Evolutionary conservation across 2,888 invertebrate genomes (phyloP), one percentile per base, ranked within the genome.

Genomic region (Petrolisthes manimaculis): DNA sequence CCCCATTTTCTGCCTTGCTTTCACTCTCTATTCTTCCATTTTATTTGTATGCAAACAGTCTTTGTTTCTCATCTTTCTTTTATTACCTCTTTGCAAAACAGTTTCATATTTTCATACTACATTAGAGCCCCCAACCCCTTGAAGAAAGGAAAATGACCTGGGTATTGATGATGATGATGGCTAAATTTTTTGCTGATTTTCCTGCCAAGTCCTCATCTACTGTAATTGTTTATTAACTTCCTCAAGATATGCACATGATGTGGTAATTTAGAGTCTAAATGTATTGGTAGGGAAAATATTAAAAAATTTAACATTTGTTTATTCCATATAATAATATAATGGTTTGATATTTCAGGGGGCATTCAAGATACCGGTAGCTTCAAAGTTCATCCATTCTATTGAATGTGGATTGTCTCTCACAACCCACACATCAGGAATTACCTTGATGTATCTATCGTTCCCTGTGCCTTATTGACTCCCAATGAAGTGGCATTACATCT

Each of bases 401-500:
- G 9, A 18, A 61, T 61, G 80, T 21, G 14, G 14, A 24, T 12
- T 21, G 21, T 21, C 74, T 12, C 9, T 54, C 24, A 54, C 51
- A 9, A 8, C 14, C 24, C 79, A 5, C 56, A 5, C n/a, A 21
- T n/a, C 54, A 14, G 9, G 56, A n/a, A 9, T 24, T 12, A 5
- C n/a, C 37, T 54, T 37, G 71, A 55, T 51, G 82, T 61, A 61
- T 85, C 69, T 81, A 82, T 86, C 86, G 80, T 75, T 12, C 21
- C 79, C 61, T 84, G 87, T 88, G 87, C 87, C 87, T 88, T 84
- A 54, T 24, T 71, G 24, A 51, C 56, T 53, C 56, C 53, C 71
- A 71, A 69, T 37, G 56, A 53, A 71, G 87, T 88, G 87, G 87
- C 87, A 88, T 88, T 88, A 88, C 71, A 75, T 37, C 55, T 3